Evolutionary conservation across 2,113 vertebrate species (phyloP).

Genomic region (Atrichornis clamosus): DNA sequence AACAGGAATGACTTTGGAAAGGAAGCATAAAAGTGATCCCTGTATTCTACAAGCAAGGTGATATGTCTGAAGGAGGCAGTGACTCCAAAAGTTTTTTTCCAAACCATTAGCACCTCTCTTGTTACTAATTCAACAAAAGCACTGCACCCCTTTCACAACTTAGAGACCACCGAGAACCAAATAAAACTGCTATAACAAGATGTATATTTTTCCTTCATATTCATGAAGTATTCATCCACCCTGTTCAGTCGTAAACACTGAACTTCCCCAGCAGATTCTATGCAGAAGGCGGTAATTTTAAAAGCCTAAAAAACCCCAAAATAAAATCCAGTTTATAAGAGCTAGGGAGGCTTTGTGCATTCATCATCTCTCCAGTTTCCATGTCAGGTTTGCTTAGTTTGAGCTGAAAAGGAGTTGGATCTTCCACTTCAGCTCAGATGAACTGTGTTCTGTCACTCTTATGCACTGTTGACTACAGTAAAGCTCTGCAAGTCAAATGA

Average conservation of each 20-base stretch:
- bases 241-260: not conserved
- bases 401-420: not conserved
- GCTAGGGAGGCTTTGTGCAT: not conserved
- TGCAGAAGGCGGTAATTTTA: not conserved
- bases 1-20: not conserved
- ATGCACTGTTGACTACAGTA: not conserved
- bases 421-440: not conserved
- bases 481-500: constrained; percentile 16
- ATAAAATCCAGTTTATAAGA: not conserved
- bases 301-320: not conserved
- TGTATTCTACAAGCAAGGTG: not conserved
- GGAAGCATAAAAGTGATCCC: not conserved
- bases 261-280: not conserved
- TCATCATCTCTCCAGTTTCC: not conserved
- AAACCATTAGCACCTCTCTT: not conserved
- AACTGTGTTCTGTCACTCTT: not conserved
- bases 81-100: not conserved
- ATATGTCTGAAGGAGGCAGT: not conserved
- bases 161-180: not conserved
- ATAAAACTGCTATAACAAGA: not conserved
- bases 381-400: not conserved
- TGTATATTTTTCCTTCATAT: not conserved
- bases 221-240: not conserved
- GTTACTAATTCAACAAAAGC: not conserved
- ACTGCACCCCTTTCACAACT: not conserved